These are phyloP conservation scores for Remorina albescens DNA, from an alignment of 2,797 vertebrate species.

Conservation along the genomic window DNA sequence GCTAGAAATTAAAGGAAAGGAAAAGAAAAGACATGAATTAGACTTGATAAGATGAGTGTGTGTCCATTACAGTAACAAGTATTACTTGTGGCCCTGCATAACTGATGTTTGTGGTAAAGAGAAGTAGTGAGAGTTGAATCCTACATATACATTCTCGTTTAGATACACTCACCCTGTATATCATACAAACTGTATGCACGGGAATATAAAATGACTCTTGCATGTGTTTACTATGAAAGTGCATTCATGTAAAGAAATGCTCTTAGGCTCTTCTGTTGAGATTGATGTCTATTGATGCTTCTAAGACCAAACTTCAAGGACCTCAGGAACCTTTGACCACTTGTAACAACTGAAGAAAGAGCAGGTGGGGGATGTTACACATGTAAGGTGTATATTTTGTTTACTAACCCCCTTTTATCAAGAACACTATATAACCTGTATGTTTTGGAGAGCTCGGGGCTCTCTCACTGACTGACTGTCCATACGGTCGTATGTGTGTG, in stretches of 20 bases:
- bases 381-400: too few relatives aligned
- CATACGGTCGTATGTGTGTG: too few relatives aligned
- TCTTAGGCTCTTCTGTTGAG: neutral
- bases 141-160: too few relatives aligned
- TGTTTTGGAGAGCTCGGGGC: too few relatives aligned
- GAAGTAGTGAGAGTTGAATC: neutral
- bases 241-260: neutral
- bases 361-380: neutral
- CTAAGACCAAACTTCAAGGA: neutral
- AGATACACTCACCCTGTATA: neutral
- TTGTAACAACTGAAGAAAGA: neutral
- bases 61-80: neutral
- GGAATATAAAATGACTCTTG: conserved; percentile 2
- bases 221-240: neutral
- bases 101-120: conserved; percentile 38
- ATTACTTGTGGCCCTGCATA: conserved; percentile 5
- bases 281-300: too few relatives aligned
- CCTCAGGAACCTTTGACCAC: neutral
- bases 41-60: too few relatives aligned
- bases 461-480: too few relatives aligned
- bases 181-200: too few relatives aligned
- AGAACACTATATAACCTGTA: too few relatives aligned
- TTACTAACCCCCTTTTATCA: too few relatives aligned
- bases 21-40: neutral
- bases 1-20: neutral